Conservation (phyloP, 1,140 invertebrate genomes). For the Oreohelix idahoensis region DNA sequence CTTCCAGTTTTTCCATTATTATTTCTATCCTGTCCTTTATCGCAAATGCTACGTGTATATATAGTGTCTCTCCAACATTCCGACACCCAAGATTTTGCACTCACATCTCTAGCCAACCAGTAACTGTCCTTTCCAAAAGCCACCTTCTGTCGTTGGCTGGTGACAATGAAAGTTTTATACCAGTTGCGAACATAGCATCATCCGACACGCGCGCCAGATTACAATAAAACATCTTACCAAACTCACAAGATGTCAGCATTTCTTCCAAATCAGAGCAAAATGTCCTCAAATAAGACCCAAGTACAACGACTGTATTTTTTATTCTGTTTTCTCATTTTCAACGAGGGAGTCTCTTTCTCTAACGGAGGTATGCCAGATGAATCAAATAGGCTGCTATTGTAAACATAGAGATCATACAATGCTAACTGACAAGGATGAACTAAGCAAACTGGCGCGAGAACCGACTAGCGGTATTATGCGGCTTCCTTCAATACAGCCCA, state of each 20-base stretch:
- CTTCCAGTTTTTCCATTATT: too few relatives aligned
- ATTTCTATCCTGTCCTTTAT: too few relatives aligned
- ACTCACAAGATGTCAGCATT: background rate
- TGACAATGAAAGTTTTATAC: background rate
- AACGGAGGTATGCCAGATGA: background rate
- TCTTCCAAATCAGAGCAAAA: background rate
- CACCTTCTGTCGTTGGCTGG: background rate
- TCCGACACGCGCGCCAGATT: background rate
- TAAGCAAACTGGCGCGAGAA: background rate
- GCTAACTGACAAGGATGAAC: slow-evolving; percentile 1
- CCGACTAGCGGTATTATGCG: slow-evolving; percentile 2
- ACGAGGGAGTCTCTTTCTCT: background rate
- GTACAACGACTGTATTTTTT: background rate
- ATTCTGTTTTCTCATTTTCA: background rate
- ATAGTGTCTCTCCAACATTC: background rate
- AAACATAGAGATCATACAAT: background rate
- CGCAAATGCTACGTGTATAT: background rate
- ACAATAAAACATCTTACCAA: background rate
- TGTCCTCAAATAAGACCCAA: background rate
- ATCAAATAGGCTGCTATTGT: background rate
- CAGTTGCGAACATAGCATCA: background rate
- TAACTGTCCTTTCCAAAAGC: background rate
- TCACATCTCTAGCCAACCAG: background rate
- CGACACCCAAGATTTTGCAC: background rate
- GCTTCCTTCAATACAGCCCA: background rate